phyloP scores from a whole-genome alignment of 1,140 invertebrate genomes.

The Antheraea mylitta region DNA sequence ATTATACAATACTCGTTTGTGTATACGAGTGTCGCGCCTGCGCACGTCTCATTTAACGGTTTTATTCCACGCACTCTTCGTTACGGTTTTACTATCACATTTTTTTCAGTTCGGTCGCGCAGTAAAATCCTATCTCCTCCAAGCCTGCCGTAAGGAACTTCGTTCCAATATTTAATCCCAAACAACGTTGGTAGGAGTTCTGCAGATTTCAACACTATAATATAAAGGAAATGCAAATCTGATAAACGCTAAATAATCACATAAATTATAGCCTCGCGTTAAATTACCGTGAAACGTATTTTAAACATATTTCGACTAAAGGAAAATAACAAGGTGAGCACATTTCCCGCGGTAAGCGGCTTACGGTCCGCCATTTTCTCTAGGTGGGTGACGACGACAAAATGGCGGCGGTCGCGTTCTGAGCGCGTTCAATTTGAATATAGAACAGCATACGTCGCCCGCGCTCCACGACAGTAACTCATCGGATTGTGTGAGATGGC shows the following conservation, averaged over 20 bases:
- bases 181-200: no score
- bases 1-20: no score
- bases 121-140: no score
- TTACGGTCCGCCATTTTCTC: conserved; percentile 66
- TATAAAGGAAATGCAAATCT: conserved; percentile 17
- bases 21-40: no score
- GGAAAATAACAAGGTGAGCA: conserved; percentile 35
- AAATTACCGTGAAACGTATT: conserved; percentile 17
- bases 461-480: conserved; percentile 69
- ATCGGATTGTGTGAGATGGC: conserved; percentile 74
- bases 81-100: no score
- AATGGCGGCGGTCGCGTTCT: conserved; percentile 63
- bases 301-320: conserved; percentile 18
- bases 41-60: no score
- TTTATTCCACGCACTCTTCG: no score
- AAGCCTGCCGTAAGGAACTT: no score
- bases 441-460: conserved; percentile 75
- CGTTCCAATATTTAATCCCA: no score
- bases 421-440: conserved; percentile 74
- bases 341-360: conserved; percentile 59
- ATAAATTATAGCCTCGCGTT: conserved; percentile 10
- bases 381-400: conserved; percentile 58
- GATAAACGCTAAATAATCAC: background rate
- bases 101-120: no score
- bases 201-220: no score